phyloP scores from a whole-genome alignment of 1,140 invertebrate genomes.

The Dendroctonus ponderosae region DNA sequence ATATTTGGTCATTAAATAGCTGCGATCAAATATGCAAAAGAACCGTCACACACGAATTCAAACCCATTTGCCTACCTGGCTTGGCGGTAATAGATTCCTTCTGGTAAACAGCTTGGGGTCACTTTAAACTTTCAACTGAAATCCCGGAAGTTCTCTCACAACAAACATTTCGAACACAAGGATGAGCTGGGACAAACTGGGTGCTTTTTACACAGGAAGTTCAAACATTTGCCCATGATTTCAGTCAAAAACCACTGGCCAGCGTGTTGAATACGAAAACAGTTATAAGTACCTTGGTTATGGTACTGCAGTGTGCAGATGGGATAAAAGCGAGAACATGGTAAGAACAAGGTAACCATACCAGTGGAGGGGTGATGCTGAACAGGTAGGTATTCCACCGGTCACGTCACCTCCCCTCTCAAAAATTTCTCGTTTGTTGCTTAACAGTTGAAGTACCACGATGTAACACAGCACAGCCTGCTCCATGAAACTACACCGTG shows the following conservation, averaged over 20 bases:
- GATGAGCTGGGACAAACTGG: background rate
- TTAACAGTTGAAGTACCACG: constrained; percentile 25
- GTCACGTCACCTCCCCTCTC: constrained; percentile 16
- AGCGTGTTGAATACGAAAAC: constrained; percentile 14
- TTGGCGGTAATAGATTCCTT: constrained; percentile 15
- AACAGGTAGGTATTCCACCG: constrained; percentile 33
- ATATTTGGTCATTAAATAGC: too few relatives aligned
- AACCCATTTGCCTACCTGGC: background rate
- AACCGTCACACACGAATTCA: constrained; percentile 9
- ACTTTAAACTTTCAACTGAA: constrained; percentile 13
- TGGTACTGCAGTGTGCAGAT: constrained; percentile 15
- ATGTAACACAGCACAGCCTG: constrained; percentile 20
- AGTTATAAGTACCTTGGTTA: constrained; percentile 26
- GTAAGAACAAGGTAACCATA: constrained; percentile 28
- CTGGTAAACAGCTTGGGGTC: background rate
- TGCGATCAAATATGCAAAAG: constrained; percentile 1
- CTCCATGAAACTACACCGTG: constrained; percentile 6
- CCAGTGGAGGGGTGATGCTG: constrained; percentile 24
- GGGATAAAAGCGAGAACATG: constrained; percentile 29
- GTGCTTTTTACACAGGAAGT: background rate
- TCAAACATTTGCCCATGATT: background rate
- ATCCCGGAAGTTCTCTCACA: constrained; percentile 8
- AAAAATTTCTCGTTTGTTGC: constrained; percentile 24
- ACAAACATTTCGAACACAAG: constrained; percentile 10
- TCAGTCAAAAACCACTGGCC: constrained; percentile 4